These are phyloP conservation scores for Meloidogyne floridensis DNA, from an alignment of 1,140 invertebrate genomes.

Conservation along the genomic window DNA sequence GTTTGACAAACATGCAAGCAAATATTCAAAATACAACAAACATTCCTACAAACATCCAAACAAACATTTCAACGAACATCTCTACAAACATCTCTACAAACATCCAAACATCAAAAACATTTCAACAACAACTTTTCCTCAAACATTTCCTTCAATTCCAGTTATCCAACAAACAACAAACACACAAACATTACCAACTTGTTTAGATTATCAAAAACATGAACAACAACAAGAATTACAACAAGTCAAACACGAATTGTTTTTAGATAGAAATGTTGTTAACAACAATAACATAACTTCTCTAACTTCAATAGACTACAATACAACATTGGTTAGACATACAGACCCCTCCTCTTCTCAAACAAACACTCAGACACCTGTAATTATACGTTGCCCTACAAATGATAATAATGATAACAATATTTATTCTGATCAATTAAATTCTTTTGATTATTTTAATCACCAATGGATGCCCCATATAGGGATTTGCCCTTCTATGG, in stretches of 20 bases:
- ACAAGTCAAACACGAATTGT: not conserved
- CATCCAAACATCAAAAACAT: too few relatives aligned
- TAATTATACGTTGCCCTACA: not conserved
- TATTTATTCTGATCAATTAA: not conserved
- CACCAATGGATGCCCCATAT: not conserved
- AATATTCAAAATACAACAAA: not conserved
- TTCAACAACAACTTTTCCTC: not conserved
- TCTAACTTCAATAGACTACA: not conserved
- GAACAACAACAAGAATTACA: not conserved
- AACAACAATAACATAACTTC: not conserved
- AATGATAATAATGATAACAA: not conserved
- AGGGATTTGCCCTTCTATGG: not conserved
- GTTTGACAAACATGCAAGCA: not conserved
- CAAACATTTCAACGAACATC: not conserved
- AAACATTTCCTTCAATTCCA: not conserved
- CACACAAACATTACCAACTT: conserved; percentile 6
- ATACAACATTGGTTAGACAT: not conserved
- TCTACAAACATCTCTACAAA: not conserved
- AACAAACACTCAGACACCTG: not conserved
- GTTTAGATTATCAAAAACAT: not conserved
- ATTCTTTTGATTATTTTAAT: conserved; percentile 8
- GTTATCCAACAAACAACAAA: conserved; percentile 7
- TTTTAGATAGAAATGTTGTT: not conserved
- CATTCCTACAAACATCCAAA: not conserved
- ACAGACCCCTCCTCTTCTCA: not conserved